Evolutionary conservation across 2,888 invertebrate genomes (phyloP).

Genomic region (Parnassius orleans): DNA sequence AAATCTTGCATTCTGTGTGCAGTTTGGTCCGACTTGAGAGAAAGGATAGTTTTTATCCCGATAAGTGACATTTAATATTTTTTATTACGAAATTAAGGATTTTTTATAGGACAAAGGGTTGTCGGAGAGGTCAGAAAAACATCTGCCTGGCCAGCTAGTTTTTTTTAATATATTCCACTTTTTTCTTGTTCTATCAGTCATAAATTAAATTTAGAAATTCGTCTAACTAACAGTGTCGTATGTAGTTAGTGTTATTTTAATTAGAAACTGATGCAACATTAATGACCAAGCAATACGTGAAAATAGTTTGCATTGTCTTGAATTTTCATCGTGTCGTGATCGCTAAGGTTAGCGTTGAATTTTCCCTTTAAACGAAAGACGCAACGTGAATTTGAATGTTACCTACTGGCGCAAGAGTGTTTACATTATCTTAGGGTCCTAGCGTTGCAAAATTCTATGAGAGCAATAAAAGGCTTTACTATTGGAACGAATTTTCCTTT

Average conservation of each 20-base stretch:
- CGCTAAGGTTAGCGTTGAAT: slow-evolving; percentile 29
- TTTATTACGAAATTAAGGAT: too few species aligned
- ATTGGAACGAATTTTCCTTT: slow-evolving; percentile 23
- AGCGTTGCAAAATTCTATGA: background rate
- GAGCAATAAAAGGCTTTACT: background rate
- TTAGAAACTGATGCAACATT: slow-evolving; percentile 22
- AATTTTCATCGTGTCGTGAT: slow-evolving; percentile 30
- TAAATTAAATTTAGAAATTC: too few species aligned
- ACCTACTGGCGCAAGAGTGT: slow-evolving; percentile 8
- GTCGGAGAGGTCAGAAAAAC: too few species aligned
- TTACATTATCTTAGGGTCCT: slow-evolving; percentile 5
- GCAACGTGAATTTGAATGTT: slow-evolving; percentile 26
- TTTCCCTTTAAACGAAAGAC: slow-evolving; percentile 29
- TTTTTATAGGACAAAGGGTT: too few species aligned
- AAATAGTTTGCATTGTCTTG: slow-evolving; percentile 30
- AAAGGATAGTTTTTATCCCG: too few species aligned
- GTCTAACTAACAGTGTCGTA: background rate
- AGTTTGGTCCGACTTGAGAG: too few species aligned
- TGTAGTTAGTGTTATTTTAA: slow-evolving; percentile 10
- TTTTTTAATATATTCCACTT: too few species aligned
- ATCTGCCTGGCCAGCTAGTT: too few species aligned
- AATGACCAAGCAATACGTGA: slow-evolving; percentile 27
- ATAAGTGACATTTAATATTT: too few species aligned
- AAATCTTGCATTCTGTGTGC: too few species aligned
- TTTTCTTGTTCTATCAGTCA: too few species aligned